Percentiles rank a stretch among this genome's conserved stretches.
Conservation (phyloP, 2,113 vertebrate species). For the Pluvialis apricaria region DNA sequence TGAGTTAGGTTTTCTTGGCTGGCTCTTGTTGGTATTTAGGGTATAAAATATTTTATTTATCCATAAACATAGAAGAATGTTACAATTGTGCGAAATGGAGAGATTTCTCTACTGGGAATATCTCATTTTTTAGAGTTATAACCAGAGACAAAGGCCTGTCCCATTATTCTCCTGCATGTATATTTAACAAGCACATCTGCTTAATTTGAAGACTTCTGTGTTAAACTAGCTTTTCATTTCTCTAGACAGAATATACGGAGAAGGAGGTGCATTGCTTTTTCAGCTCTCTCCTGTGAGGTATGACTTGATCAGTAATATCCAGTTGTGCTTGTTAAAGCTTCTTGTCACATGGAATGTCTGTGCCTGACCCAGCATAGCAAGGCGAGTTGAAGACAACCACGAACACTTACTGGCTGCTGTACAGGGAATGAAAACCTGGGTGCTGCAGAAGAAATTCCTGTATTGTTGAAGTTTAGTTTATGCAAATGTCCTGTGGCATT, state of each 20-base stretch:
- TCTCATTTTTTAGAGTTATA: not conserved
- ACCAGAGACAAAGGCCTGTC: not conserved
- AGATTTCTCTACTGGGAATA: not conserved
- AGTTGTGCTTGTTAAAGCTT: not conserved
- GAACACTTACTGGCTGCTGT: not conserved
- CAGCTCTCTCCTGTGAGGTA: not conserved
- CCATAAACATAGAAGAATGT: accelerated
- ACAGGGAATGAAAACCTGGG: not conserved
- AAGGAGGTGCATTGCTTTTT: not conserved
- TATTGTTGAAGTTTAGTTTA: not conserved
- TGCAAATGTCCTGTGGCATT: not conserved
- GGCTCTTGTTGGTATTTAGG: not conserved
- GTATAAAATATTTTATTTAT: not conserved
- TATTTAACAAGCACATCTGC: not conserved
- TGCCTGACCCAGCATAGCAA: not conserved
- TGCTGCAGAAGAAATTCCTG: not conserved
- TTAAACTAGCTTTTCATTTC: not conserved
- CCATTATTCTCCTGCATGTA: not conserved
- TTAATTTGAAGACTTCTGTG: not conserved
- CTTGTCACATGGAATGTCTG: not conserved
- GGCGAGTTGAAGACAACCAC: too few species aligned
- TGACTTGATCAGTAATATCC: not conserved
- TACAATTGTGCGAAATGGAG: not conserved
- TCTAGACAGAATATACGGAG: accelerated
- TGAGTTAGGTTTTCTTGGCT: not conserved